Base-by-base conservation (phyloP, 2,888 invertebrate species). In the Synanthedon tipuliformis region DNA sequence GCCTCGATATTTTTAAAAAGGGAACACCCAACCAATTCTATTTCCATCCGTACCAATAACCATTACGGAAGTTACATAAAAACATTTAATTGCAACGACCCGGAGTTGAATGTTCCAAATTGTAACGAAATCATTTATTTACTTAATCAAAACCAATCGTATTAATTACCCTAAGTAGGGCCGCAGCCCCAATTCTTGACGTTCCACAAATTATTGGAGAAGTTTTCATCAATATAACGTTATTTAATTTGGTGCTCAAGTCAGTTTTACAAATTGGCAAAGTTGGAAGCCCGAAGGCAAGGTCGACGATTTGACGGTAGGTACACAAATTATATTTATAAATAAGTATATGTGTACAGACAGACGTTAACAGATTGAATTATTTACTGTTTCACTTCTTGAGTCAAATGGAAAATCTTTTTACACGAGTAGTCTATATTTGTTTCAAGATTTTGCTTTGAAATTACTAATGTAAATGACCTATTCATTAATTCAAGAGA, bases 91-190 rank as follows among this genome's bases (percentile, higher is more conserved):
- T 60, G 66, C 65, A 55, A 57, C 57, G 50, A 52, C 52, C 5
- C 54, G 40, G 55, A 70, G 57, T 69, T 69, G 59, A 64, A 69
- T 65, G 64, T 69, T 62, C 62, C 65, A 67, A 73, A 68, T 69
- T 61, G 65, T 63, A 64, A 71, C 59, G 59, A 67, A 66, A 71
- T 69, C 71, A 75, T 78, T 77, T 76, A 75, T 78, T 78, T 76
- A 66, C 71, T 66, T 74, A 75, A 78, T 78, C 76, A 75, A 71
- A 71, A 69, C 69, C 69, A 69, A 75, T 74, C 70, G 64, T 66
- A 72, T 75, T 76, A 77, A 77, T 77, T 77, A 70, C 61, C 56
- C 51, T 52, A 53, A 52, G 51, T 40, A 51, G 52, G 56, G 55
- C 51, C 53, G 54, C 61, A 58, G 63, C 57, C 52, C 59, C 62